Conservation (phyloP, 2,888 invertebrate species). For the Thymelicus lineola region DNA sequence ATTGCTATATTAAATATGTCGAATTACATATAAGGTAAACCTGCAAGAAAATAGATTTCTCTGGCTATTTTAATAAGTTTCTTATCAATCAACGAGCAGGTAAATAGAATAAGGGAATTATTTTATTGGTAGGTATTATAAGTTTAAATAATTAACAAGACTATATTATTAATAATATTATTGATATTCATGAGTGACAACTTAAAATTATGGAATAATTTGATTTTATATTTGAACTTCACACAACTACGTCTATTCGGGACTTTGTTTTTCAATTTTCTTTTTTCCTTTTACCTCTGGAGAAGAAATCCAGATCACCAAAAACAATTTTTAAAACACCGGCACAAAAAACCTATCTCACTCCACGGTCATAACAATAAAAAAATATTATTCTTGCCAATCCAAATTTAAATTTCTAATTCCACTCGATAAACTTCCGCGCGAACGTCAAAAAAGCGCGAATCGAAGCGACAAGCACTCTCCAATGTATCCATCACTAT, state of each 20-base stretch:
- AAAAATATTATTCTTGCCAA: conserved; percentile 44
- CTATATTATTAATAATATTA: too few relatives aligned
- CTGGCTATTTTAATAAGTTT: too few relatives aligned
- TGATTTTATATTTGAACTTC: too few relatives aligned
- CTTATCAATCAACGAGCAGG: too few relatives aligned
- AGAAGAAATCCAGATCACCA: conserved; percentile 35
- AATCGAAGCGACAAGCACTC: conserved; percentile 53
- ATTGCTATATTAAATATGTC: too few relatives aligned
- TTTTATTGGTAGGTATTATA: too few relatives aligned
- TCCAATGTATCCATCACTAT: conserved; percentile 60
- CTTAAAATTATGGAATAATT: background rate
- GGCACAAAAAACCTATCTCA: conserved; percentile 39
- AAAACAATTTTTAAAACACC: conserved; percentile 42
- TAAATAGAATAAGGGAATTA: too few relatives aligned
- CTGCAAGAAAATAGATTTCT: too few relatives aligned
- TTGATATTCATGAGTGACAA: conserved; percentile 11
- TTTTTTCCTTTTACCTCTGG: background rate
- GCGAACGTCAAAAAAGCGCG: conserved; percentile 49
- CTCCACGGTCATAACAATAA: conserved; percentile 41
- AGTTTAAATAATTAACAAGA: too few relatives aligned
- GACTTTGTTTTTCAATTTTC: background rate
- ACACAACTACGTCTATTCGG: background rate
- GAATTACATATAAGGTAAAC: too few relatives aligned
- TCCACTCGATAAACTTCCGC: conserved; percentile 48
- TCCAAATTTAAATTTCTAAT: conserved; percentile 51